phyloP scores from a whole-genome alignment of 2,888 invertebrate species.

The Nomada hirtipes region DNA sequence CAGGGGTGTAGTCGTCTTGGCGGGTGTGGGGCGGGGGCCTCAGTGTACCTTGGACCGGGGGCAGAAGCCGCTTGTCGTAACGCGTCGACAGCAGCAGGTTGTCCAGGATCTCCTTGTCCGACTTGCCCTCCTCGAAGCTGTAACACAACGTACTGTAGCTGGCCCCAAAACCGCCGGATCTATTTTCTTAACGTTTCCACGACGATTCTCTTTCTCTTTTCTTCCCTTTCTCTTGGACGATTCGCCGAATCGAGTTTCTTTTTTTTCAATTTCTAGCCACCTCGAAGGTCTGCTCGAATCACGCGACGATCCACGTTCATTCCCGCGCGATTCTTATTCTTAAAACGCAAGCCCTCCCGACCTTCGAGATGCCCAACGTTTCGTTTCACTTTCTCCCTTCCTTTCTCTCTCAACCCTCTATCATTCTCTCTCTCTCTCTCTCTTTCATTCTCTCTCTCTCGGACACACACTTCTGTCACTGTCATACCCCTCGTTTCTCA shows the following conservation, averaged over 20 bases:
- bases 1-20: conserved; percentile 82
- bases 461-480: too few species aligned
- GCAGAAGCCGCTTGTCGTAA: conserved; percentile 96
- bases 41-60: conserved; percentile 93
- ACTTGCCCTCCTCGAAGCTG: conserved; percentile 96
- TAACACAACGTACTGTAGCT: conserved; percentile 81
- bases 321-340: not conserved
- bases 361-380: conserved; percentile 24
- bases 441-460: not conserved
- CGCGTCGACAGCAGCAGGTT: conserved; percentile 93
- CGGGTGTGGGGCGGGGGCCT: conserved; percentile 83
- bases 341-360: not conserved
- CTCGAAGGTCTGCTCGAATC: conserved; percentile 17
- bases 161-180: conserved; percentile 42
- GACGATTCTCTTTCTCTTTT: not conserved
- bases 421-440: not conserved
- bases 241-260: not conserved
- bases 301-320: not conserved
- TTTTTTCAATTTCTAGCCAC: not conserved
- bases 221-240: not conserved
- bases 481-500: too few species aligned
- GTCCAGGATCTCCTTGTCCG: conserved; percentile 97
- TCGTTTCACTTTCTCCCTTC: too few species aligned
- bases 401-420: too few species aligned
- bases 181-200: not conserved